phyloP scores from a whole-genome alignment of 2,888 invertebrate species.

The Drosophila nigricruria region DNA sequence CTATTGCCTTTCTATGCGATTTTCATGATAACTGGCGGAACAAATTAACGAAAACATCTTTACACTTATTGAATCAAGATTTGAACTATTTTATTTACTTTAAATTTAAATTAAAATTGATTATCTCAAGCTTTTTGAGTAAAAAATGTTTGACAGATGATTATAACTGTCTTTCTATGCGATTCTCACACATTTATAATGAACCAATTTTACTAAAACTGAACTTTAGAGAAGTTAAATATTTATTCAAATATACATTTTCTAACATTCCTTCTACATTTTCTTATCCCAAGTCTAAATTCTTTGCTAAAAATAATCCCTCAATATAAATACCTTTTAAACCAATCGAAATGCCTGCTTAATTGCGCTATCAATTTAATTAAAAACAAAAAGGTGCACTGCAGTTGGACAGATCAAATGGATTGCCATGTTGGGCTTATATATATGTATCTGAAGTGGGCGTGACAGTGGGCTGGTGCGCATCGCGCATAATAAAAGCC shows the following conservation, averaged over 20 bases:
- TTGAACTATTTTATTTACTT: no score
- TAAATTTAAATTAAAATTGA: no score
- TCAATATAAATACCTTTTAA: neutral
- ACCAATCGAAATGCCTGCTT: neutral
- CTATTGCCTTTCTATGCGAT: no score
- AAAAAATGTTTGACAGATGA: neutral
- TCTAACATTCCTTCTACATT: neutral
- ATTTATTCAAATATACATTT: neutral
- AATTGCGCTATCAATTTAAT: constrained; percentile 19
- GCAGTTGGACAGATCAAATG: constrained; percentile 16
- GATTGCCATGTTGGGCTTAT: neutral
- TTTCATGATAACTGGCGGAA: no score
- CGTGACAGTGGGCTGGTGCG: constrained; percentile 21
- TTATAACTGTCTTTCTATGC: neutral
- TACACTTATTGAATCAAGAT: no score
- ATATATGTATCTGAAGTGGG: constrained; percentile 1
- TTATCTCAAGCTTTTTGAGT: no score
- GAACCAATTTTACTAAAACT: neutral
- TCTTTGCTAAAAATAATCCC: neutral
- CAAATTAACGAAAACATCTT: no score
- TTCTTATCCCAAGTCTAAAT: neutral
- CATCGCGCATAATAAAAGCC: constrained; percentile 41
- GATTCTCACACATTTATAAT: neutral
- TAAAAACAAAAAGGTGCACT: constrained; percentile 13
- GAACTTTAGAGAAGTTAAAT: no score